Conservation (phyloP, 2,888 invertebrate genomes). For the Drosophila kokeensis region DNA sequence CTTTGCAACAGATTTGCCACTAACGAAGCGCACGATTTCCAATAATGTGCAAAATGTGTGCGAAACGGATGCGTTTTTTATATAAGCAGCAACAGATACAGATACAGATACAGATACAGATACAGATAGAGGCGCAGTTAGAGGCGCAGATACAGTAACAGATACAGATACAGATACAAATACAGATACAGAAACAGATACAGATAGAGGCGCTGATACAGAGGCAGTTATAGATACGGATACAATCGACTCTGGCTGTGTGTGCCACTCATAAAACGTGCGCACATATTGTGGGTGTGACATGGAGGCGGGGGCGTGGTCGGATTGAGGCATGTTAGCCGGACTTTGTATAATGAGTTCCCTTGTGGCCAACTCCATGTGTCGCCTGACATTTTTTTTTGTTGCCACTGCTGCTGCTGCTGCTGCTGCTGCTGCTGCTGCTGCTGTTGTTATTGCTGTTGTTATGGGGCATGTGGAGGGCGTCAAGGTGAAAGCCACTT, state of each 20-base stretch:
- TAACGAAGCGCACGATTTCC: slow-evolving; percentile 79
- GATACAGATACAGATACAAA: neutral
- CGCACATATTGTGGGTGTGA: slow-evolving; percentile 7
- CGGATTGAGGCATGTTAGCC: slow-evolving; percentile 53
- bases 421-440: neutral
- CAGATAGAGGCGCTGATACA: neutral
- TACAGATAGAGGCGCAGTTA: neutral
- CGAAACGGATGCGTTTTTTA: slow-evolving; percentile 55
- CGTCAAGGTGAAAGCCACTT: slow-evolving; percentile 77
- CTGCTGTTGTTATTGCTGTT: neutral
- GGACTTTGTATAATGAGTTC: slow-evolving; percentile 74
- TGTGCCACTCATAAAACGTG: slow-evolving; percentile 70
- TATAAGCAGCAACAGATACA: slow-evolving; percentile 26
- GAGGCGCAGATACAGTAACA: neutral
- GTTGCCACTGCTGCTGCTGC: neutral
- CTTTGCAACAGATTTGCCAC: slow-evolving; percentile 77
- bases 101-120: slow-evolving; percentile 4
- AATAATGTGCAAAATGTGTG: slow-evolving; percentile 73
- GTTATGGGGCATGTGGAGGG: slow-evolving; percentile 31
- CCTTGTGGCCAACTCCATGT: slow-evolving; percentile 69
- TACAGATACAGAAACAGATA: fast-evolving
- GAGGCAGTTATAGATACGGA: neutral
- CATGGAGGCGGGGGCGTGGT: neutral
- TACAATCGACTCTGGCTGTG: slow-evolving; percentile 12
- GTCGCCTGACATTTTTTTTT: slow-evolving; percentile 43